Evolutionary conservation across 2,797 vertebrate genomes (phyloP), one percentile per base, ranked within the genome.

Genomic region (Epinephelus malabaricus): DNA sequence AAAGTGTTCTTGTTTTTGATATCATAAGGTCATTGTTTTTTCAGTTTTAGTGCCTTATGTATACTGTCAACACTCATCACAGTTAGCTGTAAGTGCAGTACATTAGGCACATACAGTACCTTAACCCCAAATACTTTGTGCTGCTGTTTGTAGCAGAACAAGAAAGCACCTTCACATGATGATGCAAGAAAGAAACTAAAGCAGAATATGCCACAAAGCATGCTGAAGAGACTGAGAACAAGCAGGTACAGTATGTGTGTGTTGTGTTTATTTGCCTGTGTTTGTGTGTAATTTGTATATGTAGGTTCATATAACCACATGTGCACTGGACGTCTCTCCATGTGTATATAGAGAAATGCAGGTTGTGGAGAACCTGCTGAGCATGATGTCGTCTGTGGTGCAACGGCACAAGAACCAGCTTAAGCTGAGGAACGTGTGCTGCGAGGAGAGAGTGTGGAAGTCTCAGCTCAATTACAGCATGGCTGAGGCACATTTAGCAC

Each of bases 371-470:
- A 86, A 88, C 25, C 84, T 97, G 79, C 34, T 91, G 18, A 56
- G 85, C n/a, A 69, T 80, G 45, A 85, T 98, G 90, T 87, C 89
- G 12, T 88, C 86, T 53, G 2, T 94, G 62, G 78, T 96, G 71
- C 73, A 84, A 46, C 81, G 63, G 68, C 89, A 89, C 13, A 72
- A 93, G 71, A 95, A 88, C 73, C 92, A 53, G 76, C 93, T 89
- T 80, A 89, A 83, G 23, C 92, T 97, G 63, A 95, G 95, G 75
- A 92, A 90, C 43, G 6, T 94, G 15, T 95, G 83, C 83, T 89
- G 90, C 67, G 96, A 97, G 76, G 97, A 98, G 86, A 93, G 96
- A 81, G 95, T 95, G 61, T 98, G 97, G 97, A 96, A 83, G 79
- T 93, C 96, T 76, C 96, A 96, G 72, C 91, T 98, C 76, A 98